Conservation (phyloP, 2,888 invertebrate genomes). For the Nemotelus nigrinus region DNA sequence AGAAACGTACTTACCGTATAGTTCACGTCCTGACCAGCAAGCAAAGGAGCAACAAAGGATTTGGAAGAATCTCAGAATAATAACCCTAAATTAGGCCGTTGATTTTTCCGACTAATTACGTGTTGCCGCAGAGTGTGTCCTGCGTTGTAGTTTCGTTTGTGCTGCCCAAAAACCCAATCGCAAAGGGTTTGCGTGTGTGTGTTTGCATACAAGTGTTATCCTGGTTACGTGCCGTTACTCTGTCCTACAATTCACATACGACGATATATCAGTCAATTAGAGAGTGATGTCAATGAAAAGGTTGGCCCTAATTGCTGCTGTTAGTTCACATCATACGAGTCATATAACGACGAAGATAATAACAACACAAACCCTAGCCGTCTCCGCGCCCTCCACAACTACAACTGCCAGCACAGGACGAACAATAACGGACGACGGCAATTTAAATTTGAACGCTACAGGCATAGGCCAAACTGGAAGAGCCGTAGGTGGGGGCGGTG, state of each 20-base stretch:
- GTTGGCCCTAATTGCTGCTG: constrained; percentile 67
- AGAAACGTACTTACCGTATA: not conserved
- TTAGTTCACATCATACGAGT: constrained; percentile 59
- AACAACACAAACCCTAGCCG: constrained; percentile 44
- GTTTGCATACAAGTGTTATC: no score
- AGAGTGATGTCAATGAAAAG: constrained; percentile 72
- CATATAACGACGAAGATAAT: constrained; percentile 50
- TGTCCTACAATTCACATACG: not conserved
- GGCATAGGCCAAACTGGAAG: constrained; percentile 16
- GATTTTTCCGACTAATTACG: constrained; percentile 3
- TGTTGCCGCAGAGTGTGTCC: not conserved
- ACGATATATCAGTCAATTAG: constrained; percentile 31
- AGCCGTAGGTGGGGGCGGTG: not conserved
- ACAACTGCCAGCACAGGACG: constrained; percentile 47
- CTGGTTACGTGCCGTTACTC: no score
- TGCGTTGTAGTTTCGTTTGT: not conserved
- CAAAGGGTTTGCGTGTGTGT: no score
- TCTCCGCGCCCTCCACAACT: constrained; percentile 48
- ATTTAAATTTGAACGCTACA: constrained; percentile 36
- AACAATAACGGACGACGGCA: constrained; percentile 28
- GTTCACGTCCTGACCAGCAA: no score
- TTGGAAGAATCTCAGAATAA: not conserved
- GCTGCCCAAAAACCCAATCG: not conserved
- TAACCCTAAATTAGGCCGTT: constrained; percentile 18
- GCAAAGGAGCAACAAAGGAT: not conserved